Base-by-base conservation (phyloP, 2,797 vertebrate species). In the Myotis daubentonii region DNA sequence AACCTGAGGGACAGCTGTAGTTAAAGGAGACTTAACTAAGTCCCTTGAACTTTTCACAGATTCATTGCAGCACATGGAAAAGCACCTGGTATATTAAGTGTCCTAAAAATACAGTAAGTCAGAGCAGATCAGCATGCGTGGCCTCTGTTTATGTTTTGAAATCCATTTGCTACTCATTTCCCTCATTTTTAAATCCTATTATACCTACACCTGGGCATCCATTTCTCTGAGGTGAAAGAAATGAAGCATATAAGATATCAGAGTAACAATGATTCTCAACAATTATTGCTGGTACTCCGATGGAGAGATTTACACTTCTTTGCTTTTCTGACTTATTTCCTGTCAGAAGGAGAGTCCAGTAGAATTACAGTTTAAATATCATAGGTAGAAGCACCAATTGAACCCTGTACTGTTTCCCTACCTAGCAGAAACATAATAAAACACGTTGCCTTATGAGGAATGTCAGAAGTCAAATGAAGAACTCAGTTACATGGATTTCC, bases 211-310 rank as follows among this genome's bases (percentile, higher is more conserved):
- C 75, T 91, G 80, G 76, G 71, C 91, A 80, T 86, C 86, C 53
- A 80, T 86, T 94, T 97, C 65, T 94, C 79, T 28, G 79, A 79
- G 22, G 57, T 55, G 16, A 71, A 93, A 82, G 57, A 53, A 94
- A 95, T 51, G 49, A 65, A 87, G n/a, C 93, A 30, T 92, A 95
- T 94, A 91, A 94, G 87, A 96, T 93, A 72, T 92, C 86, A 89
- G 87, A 91, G 41, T 92, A 94, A 91, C 79, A 76, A 22, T 91
- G 92, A 94, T 84, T 89, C 71, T 80, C 53, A 74, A 20, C 38
- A 68, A 41, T 72, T 33, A 66, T 53, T 94, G 86, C 30, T 65
- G 30, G 75, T 62, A 23, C 49, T 84, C 66, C 78, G 68, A 74
- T 65, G 71, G 28, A 87, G 36, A 74, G 66, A 83, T 87, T 91